These are phyloP conservation scores for Tanytarsus gracilentus DNA, from an alignment of 2,888 invertebrate genomes.

Conservation along the genomic window DNA sequence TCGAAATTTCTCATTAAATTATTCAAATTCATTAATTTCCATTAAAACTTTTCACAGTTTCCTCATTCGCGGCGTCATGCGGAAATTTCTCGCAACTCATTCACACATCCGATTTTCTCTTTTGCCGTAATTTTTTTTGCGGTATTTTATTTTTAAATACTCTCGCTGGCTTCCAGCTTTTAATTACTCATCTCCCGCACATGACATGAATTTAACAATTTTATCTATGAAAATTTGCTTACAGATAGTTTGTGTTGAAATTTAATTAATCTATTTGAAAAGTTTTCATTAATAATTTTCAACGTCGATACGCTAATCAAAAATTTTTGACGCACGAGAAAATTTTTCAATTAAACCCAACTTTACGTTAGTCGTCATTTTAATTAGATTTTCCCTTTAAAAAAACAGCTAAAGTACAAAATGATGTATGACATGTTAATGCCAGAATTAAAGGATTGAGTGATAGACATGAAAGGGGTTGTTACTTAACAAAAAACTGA, in stretches of 20 bases:
- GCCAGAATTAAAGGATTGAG: neutral
- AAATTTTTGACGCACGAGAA: no score
- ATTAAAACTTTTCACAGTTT: conserved; percentile 2
- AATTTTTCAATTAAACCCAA: no score
- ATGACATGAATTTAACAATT: neutral
- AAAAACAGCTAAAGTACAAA: neutral
- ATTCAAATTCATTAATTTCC: conserved; percentile 26
- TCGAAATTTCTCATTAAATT: conserved; percentile 12
- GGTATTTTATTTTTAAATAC: neutral
- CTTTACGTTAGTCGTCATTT: no score
- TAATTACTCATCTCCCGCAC: conserved; percentile 10
- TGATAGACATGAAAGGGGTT: no score
- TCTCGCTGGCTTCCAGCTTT: neutral
- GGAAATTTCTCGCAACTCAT: neutral
- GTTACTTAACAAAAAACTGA: no score
- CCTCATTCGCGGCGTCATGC: no score
- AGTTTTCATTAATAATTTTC: no score
- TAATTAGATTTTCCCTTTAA: no score
- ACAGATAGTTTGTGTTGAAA: no score
- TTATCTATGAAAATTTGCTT: no score
- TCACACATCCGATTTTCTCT: neutral
- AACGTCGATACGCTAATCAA: no score
- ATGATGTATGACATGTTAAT: conserved; percentile 1
- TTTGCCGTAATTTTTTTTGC: neutral
- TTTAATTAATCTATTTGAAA: no score